Conservation (phyloP, 2,113 vertebrate species). For the Corynorhinus townsendii region DNA sequence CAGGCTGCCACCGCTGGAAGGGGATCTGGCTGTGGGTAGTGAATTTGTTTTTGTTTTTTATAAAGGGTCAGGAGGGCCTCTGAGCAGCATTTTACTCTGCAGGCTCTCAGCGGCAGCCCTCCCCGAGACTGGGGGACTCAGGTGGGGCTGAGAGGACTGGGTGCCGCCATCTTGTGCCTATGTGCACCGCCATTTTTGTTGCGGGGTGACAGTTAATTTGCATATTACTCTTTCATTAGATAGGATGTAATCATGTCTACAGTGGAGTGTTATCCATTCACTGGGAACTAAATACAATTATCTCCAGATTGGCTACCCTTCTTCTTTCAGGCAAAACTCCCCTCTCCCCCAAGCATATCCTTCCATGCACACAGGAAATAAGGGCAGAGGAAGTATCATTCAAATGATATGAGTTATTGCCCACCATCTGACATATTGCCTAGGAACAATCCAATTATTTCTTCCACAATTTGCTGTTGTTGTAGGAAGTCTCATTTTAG, state of each 20-base stretch:
- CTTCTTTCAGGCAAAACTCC: not conserved
- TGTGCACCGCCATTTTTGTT: too few species aligned
- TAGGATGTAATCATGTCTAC: not conserved
- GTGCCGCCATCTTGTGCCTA: too few species aligned
- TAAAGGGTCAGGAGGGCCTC: too few species aligned
- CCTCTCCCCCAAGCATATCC: not conserved
- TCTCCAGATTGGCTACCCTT: not conserved
- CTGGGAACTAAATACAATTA: not conserved
- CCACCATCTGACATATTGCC: not conserved
- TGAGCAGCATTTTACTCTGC: too few species aligned
- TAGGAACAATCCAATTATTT: conserved; percentile 34
- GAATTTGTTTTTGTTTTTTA: too few species aligned
- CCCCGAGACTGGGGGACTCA: too few species aligned
- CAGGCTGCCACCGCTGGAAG: too few species aligned
- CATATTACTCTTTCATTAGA: too few species aligned
- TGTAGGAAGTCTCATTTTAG: conserved; percentile 18
- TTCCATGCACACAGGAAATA: not conserved
- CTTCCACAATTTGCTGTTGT: not conserved
- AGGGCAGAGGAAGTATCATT: not conserved
- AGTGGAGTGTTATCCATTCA: not conserved
- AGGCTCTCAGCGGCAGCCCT: too few species aligned
- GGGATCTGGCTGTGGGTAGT: too few species aligned
- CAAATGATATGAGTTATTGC: not conserved
- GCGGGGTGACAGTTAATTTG: too few species aligned
- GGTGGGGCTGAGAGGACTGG: too few species aligned